Evolutionary conservation across 2,888 invertebrate species (phyloP).

Genomic region (Hipparchia sbordonii): DNA sequence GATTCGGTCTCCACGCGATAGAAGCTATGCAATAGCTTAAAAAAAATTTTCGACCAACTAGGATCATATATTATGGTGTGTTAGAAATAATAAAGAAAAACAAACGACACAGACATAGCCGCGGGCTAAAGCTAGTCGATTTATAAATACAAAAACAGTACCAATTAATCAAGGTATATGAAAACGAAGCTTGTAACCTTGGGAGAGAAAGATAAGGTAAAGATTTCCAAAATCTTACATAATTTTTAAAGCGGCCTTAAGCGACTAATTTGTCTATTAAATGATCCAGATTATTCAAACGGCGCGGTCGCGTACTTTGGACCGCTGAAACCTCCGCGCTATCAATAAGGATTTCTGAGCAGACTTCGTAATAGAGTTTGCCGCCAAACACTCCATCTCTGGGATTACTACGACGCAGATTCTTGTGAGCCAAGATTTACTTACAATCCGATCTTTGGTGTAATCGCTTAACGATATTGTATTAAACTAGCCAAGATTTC

Average conservation of each 20-base stretch:
- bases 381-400: conserved; percentile 66
- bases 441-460: conserved; percentile 70
- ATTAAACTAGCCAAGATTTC: conserved; percentile 41
- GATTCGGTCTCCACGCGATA: too few species aligned
- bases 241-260: conserved; percentile 26
- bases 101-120: too few species aligned
- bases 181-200: background rate
- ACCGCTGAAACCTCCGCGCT: conserved; percentile 40
- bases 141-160: too few species aligned
- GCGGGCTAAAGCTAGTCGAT: too few species aligned
- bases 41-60: too few species aligned
- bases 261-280: conserved; percentile 35
- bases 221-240: conserved; percentile 4
- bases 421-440: conserved; percentile 62
- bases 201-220: background rate
- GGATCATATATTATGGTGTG: too few species aligned
- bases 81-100: too few species aligned
- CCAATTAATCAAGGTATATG: background rate
- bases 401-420: conserved; percentile 59
- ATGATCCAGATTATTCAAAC: conserved; percentile 35
- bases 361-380: conserved; percentile 46
- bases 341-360: conserved; percentile 48
- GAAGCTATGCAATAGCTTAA: too few species aligned
- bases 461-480: conserved; percentile 64
- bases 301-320: conserved; percentile 37